Conservation (phyloP, 2,113 vertebrate species). For the Girardinichthys multiradiatus region DNA sequence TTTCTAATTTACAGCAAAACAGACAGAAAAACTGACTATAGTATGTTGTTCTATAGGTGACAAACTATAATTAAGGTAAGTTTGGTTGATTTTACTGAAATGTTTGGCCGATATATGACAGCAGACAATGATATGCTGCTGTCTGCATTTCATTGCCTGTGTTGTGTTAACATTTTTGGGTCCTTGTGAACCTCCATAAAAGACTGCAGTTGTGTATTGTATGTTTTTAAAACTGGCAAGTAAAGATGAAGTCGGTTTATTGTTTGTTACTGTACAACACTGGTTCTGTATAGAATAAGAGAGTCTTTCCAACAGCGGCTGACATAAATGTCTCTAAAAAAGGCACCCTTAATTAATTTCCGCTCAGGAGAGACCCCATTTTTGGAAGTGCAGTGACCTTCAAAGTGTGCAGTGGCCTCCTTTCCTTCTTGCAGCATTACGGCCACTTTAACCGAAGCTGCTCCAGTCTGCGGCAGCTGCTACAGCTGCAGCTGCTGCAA, state of each 20-base stretch:
- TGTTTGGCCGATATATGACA: not conserved
- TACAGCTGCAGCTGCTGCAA: slow-evolving; percentile 16
- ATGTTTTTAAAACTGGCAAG: not conserved
- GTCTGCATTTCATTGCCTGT: not conserved
- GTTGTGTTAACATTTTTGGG: not conserved
- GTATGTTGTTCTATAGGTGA: not conserved
- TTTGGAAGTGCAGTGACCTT: slow-evolving; percentile 76
- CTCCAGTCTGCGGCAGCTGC: slow-evolving; percentile 4
- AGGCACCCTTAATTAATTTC: slow-evolving; percentile 70
- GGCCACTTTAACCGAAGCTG: slow-evolving; percentile 36
- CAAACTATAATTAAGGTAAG: not conserved
- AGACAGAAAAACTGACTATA: not conserved
- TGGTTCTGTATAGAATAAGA: slow-evolving; percentile 14
- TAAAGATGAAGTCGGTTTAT: not conserved
- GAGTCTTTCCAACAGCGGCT: slow-evolving; percentile 48
- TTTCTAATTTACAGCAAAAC: not conserved
- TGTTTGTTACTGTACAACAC: slow-evolving; percentile 5
- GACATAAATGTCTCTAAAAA: slow-evolving; percentile 67
- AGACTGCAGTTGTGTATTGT: not conserved
- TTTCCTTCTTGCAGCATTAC: slow-evolving; percentile 44
- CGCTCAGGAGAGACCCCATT: slow-evolving; percentile 75
- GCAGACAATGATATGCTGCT: not conserved
- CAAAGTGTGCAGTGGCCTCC: slow-evolving; percentile 67
- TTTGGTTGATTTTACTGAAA: not conserved
- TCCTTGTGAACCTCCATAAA: not conserved